Evolutionary conservation across 2,797 vertebrate genomes (phyloP).

Genomic region (Cephalopachus bancanus): DNA sequence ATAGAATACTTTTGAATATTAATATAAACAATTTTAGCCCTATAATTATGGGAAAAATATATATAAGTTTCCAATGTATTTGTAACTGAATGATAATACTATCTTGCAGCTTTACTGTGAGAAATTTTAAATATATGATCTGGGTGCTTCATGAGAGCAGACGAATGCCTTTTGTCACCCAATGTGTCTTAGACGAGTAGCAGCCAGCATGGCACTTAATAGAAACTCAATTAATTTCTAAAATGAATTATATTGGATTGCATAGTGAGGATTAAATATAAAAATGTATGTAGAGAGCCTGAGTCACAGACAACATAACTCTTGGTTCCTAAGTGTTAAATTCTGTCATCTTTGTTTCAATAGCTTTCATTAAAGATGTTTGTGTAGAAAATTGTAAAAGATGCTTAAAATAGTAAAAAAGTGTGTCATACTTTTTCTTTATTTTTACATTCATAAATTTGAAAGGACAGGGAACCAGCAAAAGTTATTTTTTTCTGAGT

Average conservation of each 20-base stretch:
- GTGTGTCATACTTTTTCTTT: background rate
- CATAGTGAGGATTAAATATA: slow-evolving; percentile 19
- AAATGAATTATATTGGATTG: background rate
- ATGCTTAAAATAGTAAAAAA: background rate
- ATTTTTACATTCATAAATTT: background rate
- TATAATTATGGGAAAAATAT: background rate
- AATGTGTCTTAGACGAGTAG: background rate
- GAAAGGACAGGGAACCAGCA: background rate
- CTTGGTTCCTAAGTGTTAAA: background rate
- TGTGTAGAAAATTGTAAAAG: background rate
- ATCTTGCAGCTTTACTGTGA: background rate
- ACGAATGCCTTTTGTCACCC: rapidly evolving
- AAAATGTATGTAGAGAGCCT: background rate
- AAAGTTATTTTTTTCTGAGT: background rate
- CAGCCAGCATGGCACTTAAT: background rate
- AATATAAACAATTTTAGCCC: background rate
- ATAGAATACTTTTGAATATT: slow-evolving; percentile 21
- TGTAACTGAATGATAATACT: background rate
- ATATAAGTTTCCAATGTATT: background rate
- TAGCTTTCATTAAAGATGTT: background rate
- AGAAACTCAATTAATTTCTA: background rate
- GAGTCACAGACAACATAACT: background rate
- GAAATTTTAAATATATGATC: background rate
- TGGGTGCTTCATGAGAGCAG: background rate
- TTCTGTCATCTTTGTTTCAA: background rate